Percentiles rank a stretch among this genome's conserved stretches.
phyloP scores from a whole-genome alignment of 2,797 vertebrate genomes.

The Todus mexicanus region DNA sequence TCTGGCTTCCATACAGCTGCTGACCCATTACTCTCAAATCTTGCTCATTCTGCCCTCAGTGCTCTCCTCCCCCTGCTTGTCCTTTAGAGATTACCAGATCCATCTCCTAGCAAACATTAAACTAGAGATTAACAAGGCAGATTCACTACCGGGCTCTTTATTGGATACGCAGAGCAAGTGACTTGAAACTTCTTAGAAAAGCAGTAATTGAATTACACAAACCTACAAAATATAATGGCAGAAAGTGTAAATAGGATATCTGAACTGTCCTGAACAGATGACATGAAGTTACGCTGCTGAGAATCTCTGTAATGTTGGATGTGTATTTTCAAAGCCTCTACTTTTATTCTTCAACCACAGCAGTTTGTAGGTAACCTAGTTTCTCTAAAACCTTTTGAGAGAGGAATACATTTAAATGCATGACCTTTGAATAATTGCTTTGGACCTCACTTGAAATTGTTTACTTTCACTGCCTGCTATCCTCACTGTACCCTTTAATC shows the following conservation, averaged over 20 bases:
- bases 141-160: background rate
- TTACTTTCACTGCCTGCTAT: conserved; percentile 9
- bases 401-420: background rate
- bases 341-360: background rate
- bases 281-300: background rate
- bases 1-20: background rate
- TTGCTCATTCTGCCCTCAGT: background rate
- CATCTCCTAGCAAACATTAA: background rate
- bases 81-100: background rate
- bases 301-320: background rate
- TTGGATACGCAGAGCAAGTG: background rate
- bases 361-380: background rate
- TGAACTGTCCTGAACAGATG: background rate
- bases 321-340: background rate
- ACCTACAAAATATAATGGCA: background rate
- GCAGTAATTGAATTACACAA: background rate
- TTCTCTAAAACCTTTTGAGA: background rate
- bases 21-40: background rate
- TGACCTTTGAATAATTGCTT: background rate
- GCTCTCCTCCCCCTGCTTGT: background rate
- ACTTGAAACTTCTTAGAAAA: background rate
- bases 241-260: background rate
- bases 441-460: background rate
- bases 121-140: background rate
- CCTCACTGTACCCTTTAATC: background rate